phyloP scores from a whole-genome alignment of 2,113 vertebrate genomes.

The Colaptes auratus region DNA sequence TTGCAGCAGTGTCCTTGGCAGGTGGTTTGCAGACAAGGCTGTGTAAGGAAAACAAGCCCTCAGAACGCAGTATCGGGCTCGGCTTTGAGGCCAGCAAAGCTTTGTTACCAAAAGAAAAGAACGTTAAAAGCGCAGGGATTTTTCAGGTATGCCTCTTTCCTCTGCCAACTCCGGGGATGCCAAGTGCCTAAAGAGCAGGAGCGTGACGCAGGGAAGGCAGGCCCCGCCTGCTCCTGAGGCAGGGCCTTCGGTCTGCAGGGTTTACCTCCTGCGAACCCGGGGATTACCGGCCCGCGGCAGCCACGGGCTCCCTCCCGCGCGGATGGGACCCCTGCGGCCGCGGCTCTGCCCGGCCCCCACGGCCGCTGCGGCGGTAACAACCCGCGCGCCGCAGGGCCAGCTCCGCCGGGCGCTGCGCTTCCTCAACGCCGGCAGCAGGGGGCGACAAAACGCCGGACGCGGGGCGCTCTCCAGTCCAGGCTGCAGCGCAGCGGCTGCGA shows the following conservation, averaged over 20 bases:
- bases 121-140: background rate
- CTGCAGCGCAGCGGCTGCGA: background rate
- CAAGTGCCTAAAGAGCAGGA: fast-evolving
- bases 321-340: fast-evolving
- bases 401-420: fast-evolving
- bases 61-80: background rate
- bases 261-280: fast-evolving
- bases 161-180: fast-evolving
- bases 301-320: background rate
- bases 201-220: fast-evolving
- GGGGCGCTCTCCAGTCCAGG: background rate
- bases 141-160: background rate
- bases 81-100: background rate
- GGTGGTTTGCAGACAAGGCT: background rate
- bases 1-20: background rate
- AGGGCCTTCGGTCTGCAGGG: background rate
- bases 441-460: background rate
- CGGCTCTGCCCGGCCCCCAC: too few species aligned
- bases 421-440: background rate
- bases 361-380: background rate
- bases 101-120: background rate
- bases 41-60: background rate
- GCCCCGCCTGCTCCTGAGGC: background rate
- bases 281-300: fast-evolving
- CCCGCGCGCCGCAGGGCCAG: background rate